These are phyloP conservation scores for Catalaphyllia jardinei DNA, from an alignment of 64 coral and sea anemone species.

Conservation along the genomic window DNA sequence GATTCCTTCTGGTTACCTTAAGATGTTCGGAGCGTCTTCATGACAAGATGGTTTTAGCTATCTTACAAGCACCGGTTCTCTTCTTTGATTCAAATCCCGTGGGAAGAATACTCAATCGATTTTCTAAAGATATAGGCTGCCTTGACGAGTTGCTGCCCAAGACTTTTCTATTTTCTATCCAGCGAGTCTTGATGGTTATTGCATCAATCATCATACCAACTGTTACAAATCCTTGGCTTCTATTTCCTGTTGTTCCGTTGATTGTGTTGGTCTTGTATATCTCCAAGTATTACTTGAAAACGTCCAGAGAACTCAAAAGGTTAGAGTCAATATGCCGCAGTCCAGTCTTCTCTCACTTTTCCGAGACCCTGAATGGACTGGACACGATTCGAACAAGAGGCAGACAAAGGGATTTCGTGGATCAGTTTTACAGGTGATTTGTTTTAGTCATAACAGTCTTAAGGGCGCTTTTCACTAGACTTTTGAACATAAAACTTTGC, in stretches of 20 bases:
- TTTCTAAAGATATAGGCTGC: constrained; percentile 18
- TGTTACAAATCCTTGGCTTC: not conserved
- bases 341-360: too few species aligned
- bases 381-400: not conserved
- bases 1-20: not conserved
- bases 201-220: not conserved
- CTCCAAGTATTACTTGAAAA: not conserved
- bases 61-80: constrained; percentile 29
- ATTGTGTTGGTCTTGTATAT: not conserved
- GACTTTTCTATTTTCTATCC: not conserved
- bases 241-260: not conserved
- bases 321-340: too few species aligned
- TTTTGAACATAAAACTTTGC: too few species aligned
- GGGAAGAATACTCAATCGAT: constrained; percentile 40
- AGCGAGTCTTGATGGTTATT: not conserved
- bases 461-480: too few species aligned
- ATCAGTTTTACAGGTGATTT: not conserved
- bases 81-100: constrained; percentile 52
- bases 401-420: not conserved
- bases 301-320: too few species aligned
- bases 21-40: not conserved
- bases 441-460: not conserved
- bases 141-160: not conserved
- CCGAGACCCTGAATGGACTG: too few species aligned
- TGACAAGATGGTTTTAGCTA: constrained; percentile 16